These are phyloP conservation scores for Stegostoma tigrinum DNA, from an alignment of 2,113 vertebrate genomes.

Conservation along the genomic window DNA sequence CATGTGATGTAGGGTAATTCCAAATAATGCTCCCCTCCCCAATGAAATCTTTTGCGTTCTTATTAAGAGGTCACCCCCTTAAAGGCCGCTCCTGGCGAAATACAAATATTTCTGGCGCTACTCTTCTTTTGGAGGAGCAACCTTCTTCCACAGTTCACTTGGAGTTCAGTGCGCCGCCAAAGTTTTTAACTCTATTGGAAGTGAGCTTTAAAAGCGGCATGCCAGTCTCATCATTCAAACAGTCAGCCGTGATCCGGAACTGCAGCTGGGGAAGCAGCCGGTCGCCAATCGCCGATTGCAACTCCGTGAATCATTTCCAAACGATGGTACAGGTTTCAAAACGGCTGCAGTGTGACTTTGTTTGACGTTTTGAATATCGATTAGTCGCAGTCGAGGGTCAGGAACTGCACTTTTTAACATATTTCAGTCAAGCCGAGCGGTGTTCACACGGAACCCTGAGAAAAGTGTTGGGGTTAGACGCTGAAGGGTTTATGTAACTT, in stretches of 20 bases:
- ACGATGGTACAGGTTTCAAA: neutral
- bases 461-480: neutral
- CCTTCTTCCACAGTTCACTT: conserved; percentile 69
- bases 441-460: neutral
- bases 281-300: neutral
- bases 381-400: neutral
- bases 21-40: neutral
- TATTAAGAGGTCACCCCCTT: conserved; percentile 53
- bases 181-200: neutral
- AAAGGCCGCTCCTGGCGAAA: conserved; percentile 60
- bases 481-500: neutral
- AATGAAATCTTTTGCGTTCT: neutral
- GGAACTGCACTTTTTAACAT: neutral
- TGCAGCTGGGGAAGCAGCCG: neutral
- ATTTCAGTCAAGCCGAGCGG: neutral
- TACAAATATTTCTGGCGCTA: conserved; percentile 73
- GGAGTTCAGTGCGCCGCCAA: conserved; percentile 68
- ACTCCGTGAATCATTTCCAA: neutral
- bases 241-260: neutral
- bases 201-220: neutral
- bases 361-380: neutral
- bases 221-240: neutral
- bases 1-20: neutral
- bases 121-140: conserved; percentile 60
- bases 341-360: neutral